Percentiles rank a stretch among this genome's conserved stretches.
Evolutionary conservation across 2,113 vertebrate species (phyloP).

Genomic region (Hiodon tergisus): DNA sequence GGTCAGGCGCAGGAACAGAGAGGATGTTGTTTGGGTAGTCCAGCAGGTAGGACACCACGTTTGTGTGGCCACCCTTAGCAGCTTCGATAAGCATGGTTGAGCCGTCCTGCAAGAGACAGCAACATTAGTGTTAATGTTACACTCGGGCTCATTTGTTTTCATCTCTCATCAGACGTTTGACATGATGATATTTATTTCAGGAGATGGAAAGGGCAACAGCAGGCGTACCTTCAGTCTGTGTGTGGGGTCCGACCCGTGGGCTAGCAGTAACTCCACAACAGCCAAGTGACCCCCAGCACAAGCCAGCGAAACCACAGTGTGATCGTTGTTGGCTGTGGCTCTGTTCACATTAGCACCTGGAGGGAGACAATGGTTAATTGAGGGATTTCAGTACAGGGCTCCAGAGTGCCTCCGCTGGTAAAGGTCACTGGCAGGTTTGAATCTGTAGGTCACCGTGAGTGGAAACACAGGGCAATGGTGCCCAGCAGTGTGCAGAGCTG

Average conservation of each 20-base stretch:
- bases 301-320: slow-evolving; percentile 94
- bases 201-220: not conserved
- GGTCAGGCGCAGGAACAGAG: slow-evolving; percentile 83
- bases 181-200: no score
- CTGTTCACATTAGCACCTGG: slow-evolving; percentile 96
- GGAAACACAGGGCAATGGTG: no score
- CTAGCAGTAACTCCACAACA: slow-evolving; percentile 91
- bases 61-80: slow-evolving; percentile 97
- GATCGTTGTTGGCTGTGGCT: slow-evolving; percentile 95
- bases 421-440: no score
- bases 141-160: not conserved
- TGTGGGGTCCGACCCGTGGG: slow-evolving; percentile 94
- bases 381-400: not conserved
- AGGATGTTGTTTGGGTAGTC: slow-evolving; percentile 97
- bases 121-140: not conserved
- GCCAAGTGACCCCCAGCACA: slow-evolving; percentile 95
- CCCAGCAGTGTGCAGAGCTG: no score
- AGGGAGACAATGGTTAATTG: not conserved
- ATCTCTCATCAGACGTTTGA: no score
- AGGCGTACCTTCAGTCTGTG: slow-evolving; percentile 90
- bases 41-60: slow-evolving; percentile 96
- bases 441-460: no score
- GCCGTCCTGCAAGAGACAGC: slow-evolving; percentile 74
- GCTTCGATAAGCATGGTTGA: slow-evolving; percentile 99
- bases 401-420: no score